phyloP scores from a whole-genome alignment of 2,888 invertebrate species.

The Miltochrista miniata region DNA sequence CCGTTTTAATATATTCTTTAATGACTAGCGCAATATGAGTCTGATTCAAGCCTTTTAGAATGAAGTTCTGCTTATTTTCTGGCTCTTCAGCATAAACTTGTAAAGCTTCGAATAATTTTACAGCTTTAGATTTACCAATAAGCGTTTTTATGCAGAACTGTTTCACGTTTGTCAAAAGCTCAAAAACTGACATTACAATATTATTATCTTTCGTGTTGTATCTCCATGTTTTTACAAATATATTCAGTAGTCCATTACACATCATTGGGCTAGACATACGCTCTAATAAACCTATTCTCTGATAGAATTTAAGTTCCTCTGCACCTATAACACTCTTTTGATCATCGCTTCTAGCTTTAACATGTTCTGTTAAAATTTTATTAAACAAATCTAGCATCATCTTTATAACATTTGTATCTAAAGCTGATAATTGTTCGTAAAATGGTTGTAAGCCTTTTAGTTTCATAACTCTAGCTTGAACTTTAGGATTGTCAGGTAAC shows the following conservation, averaged over 20 bases:
- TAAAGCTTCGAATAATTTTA: conserved; percentile 45
- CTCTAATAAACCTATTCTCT: conserved; percentile 65
- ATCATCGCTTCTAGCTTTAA: conserved; percentile 39
- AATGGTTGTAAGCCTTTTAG: conserved; percentile 64
- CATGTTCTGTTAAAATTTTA: conserved; percentile 64
- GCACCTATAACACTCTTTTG: conserved; percentile 40
- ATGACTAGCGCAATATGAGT: conserved; percentile 42
- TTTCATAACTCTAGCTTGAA: conserved; percentile 67
- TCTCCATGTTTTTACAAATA: conserved; percentile 49
- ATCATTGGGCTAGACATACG: conserved; percentile 50
- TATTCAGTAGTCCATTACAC: conserved; percentile 62
- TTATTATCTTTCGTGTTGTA: conserved; percentile 40
- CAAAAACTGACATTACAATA: conserved; percentile 45
- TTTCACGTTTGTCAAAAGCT: conserved; percentile 54
- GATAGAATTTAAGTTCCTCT: conserved; percentile 50
- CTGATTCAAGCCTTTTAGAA: conserved; percentile 38
- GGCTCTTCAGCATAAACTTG: conserved; percentile 43
- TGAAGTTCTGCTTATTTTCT: conserved; percentile 35
- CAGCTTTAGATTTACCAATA: conserved; percentile 45
- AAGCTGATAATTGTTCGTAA: conserved; percentile 56
- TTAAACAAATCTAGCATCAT: conserved; percentile 61
- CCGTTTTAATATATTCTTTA: conserved; percentile 42
- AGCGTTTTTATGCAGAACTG: conserved; percentile 54
- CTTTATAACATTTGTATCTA: conserved; percentile 49
- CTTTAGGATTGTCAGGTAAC: conserved; percentile 63